Evolutionary conservation across 2,113 vertebrate species (phyloP).

Genomic region (human): DNA sequence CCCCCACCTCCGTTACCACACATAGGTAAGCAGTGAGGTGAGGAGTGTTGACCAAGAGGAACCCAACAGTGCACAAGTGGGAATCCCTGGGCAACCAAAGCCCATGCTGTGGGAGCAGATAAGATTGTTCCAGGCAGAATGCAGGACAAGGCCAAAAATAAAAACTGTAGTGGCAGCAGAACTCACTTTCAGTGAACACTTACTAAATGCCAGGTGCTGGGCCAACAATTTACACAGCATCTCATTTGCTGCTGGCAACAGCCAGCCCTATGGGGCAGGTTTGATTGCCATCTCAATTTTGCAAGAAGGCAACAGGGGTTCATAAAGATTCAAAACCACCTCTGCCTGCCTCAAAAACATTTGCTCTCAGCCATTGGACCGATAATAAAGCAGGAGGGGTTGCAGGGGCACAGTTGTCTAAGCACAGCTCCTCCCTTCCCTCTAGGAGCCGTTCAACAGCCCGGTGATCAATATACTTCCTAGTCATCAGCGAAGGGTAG

Average conservation of each 20-base stretch:
- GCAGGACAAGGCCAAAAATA: background rate
- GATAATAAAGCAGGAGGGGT: background rate
- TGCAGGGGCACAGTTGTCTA: background rate
- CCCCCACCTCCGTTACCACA: background rate
- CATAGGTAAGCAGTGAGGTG: background rate
- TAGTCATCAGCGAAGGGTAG: background rate
- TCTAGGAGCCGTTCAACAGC: background rate
- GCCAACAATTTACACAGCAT: background rate
- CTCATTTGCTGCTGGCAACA: background rate
- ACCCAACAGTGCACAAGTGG: background rate
- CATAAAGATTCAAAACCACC: background rate
- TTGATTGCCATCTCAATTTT: background rate
- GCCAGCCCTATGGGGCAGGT: background rate
- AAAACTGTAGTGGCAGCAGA: background rate
- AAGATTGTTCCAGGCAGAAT: background rate
- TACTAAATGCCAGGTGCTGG: background rate
- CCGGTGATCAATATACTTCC: background rate
- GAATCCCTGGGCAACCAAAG: background rate
- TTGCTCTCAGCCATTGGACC: background rate
- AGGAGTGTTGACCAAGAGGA: background rate
- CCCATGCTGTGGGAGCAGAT: background rate
- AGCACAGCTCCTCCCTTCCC: background rate
- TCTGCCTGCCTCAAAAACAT: background rate
- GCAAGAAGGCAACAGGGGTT: background rate
- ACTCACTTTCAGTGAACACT: background rate